Conservation (phyloP, 2,888 invertebrate species). For the Ormyrus pomaceus region DNA sequence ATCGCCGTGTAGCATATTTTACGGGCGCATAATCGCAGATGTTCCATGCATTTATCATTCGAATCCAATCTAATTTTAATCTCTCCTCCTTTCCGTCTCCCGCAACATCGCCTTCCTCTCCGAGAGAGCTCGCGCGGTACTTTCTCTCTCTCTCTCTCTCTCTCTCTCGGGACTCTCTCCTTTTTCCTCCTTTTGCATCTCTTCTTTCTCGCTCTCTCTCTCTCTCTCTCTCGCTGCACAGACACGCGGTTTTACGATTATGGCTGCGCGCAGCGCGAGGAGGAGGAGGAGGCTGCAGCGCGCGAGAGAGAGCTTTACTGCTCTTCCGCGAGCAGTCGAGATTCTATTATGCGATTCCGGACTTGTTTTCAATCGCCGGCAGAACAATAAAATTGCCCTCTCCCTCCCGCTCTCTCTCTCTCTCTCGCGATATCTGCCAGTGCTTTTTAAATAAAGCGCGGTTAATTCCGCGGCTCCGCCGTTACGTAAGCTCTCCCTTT, state of each 20-base stretch:
- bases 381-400: slow-evolving; percentile 33
- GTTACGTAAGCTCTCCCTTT: too few relatives aligned
- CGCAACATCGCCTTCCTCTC: background rate
- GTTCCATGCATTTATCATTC: slow-evolving; percentile 42
- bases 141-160: slow-evolving; percentile 10
- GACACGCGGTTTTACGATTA: slow-evolving; percentile 42
- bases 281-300: background rate
- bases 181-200: background rate
- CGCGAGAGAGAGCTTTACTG: slow-evolving; percentile 18
- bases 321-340: slow-evolving; percentile 19
- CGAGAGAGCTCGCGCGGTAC: background rate
- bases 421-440: too few relatives aligned
- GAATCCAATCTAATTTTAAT: slow-evolving; percentile 52
- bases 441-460: too few relatives aligned
- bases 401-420: background rate
- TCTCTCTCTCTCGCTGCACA: too few relatives aligned
- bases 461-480: too few relatives aligned
- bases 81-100: slow-evolving; percentile 7
- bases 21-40: slow-evolving; percentile 31
- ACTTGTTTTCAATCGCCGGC: slow-evolving; percentile 33
- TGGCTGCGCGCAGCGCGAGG: slow-evolving; percentile 6
- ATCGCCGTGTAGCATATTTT: too few relatives aligned
- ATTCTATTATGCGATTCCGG: slow-evolving; percentile 42
- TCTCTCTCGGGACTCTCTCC: background rate
- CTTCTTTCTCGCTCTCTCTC: slow-evolving; percentile 6